These are phyloP conservation scores for Phortica variegata DNA, from an alignment of 1,140 invertebrate genomes.

Conservation along the genomic window DNA sequence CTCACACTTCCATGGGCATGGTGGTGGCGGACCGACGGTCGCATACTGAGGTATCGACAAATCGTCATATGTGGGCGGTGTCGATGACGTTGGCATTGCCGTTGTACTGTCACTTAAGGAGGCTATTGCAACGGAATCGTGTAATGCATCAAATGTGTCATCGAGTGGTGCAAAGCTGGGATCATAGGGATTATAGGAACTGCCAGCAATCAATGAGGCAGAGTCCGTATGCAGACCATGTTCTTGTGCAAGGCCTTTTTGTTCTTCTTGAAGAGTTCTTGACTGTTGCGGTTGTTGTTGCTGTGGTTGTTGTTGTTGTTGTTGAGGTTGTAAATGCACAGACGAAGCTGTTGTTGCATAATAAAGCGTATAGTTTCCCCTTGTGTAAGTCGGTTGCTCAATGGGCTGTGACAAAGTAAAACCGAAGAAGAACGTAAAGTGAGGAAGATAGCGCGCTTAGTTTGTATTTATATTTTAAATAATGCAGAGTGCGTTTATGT, in stretches of 20 bases:
- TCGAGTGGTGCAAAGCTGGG: constrained; percentile 39
- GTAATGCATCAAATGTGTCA: constrained; percentile 32
- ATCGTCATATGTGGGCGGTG: constrained; percentile 21
- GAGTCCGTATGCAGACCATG: too few species aligned
- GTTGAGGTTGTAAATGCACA: not conserved
- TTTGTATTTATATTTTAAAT: too few species aligned
- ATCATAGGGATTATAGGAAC: constrained; percentile 48
- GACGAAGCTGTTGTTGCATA: constrained; percentile 37
- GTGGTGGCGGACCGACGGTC: constrained; percentile 30
- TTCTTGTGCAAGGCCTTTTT: too few species aligned
- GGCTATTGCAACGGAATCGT: constrained; percentile 13
- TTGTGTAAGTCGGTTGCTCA: constrained; percentile 46
- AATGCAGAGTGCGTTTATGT: too few species aligned
- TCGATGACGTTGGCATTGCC: constrained; percentile 13
- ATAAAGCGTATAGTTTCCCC: constrained; percentile 55
- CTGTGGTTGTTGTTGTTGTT: constrained; percentile 38
- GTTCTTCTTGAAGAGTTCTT: constrained; percentile 41
- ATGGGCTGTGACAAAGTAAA: constrained; percentile 30
- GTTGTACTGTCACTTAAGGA: constrained; percentile 21
- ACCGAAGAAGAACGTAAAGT: constrained; percentile 1
- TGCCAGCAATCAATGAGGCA: constrained; percentile 13
- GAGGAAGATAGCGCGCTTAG: too few species aligned
- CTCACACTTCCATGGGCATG: constrained; percentile 83
- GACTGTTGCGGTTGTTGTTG: constrained; percentile 37
- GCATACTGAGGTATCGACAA: constrained; percentile 19